These are phyloP conservation scores for Drosophila nr. fundita DNA, from an alignment of 2,888 invertebrate species.

Conservation along the genomic window DNA sequence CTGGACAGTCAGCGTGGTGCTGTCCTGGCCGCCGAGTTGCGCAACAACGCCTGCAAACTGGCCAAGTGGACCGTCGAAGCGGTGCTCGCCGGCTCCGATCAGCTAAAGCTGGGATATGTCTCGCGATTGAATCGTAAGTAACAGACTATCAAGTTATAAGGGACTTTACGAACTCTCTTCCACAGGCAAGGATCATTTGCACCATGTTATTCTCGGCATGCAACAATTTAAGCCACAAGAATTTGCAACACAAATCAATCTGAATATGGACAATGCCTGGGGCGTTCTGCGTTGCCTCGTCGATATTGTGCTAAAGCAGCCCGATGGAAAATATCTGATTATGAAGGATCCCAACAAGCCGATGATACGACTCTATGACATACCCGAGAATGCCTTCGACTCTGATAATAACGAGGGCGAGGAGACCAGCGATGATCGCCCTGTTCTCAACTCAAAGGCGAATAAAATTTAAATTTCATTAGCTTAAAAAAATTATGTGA, in stretches of 20 bases:
- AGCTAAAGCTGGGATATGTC: constrained; percentile 99
- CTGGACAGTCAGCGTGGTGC: constrained; percentile 99
- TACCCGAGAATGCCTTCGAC: constrained; percentile 99
- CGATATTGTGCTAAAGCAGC: constrained; percentile 98
- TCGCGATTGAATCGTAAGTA: constrained; percentile 91
- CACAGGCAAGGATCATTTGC: constrained; percentile 90
- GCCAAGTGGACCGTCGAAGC: constrained; percentile 99
- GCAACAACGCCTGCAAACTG: constrained; percentile 99
- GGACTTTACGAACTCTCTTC: background rate
- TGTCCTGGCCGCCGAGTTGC: constrained; percentile 98
- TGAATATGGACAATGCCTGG: constrained; percentile 99
- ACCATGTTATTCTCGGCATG: constrained; percentile 97
- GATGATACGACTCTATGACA: constrained; percentile 98
- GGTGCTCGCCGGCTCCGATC: constrained; percentile 97
- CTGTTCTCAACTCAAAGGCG: constrained; percentile 8
- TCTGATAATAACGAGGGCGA: constrained; percentile 87
- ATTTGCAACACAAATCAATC: constrained; percentile 99
- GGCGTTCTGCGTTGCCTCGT: constrained; percentile 98
- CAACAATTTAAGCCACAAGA: constrained; percentile 99
- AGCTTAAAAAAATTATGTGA: background rate
- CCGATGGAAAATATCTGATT: constrained; percentile 97
- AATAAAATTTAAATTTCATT: constrained; percentile 1
- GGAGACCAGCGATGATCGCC: constrained; percentile 60
- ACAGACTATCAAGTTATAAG: background rate
- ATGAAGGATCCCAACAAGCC: constrained; percentile 99